Conservation (phyloP, 2,888 invertebrate species). For the Diachrysia chrysitis region DNA sequence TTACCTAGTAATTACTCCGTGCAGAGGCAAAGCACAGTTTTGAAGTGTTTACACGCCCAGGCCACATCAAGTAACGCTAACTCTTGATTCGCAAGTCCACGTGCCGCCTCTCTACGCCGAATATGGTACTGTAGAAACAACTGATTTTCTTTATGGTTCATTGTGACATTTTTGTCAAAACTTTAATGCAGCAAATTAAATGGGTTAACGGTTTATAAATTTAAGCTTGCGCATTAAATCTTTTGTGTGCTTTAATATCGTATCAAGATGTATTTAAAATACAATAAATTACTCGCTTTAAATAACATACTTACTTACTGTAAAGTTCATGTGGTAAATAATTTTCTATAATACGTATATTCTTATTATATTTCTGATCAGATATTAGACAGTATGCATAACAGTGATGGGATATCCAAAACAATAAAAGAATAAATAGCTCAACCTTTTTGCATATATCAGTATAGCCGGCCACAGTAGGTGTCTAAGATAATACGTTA, state of each 20-base stretch:
- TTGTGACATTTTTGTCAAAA: slow-evolving; percentile 57
- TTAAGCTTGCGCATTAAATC: slow-evolving; percentile 27
- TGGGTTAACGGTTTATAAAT: slow-evolving; percentile 56
- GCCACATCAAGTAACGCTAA: slow-evolving; percentile 58
- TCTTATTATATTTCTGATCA: too few relatives aligned
- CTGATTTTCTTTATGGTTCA: slow-evolving; percentile 45
- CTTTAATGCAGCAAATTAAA: slow-evolving; percentile 50
- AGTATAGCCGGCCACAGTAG: not conserved
- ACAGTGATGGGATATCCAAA: too few relatives aligned
- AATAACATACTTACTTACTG: not conserved
- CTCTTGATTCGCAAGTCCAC: slow-evolving; percentile 34
- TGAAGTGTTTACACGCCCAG: not conserved
- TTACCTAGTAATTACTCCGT: not conserved
- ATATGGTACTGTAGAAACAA: slow-evolving; percentile 44
- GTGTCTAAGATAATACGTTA: slow-evolving; percentile 1
- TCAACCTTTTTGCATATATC: not conserved
- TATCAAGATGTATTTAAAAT: slow-evolving; percentile 3
- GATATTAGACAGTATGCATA: not conserved
- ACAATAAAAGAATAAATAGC: too few relatives aligned
- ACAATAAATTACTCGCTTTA: not conserved
- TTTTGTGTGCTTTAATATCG: slow-evolving; percentile 19
- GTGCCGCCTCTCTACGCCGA: slow-evolving; percentile 63
- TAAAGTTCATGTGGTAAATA: too few relatives aligned
- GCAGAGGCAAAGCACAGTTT: not conserved
- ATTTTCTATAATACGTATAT: not conserved